Percentiles rank a stretch among this genome's conserved stretches.
phyloP scores from a whole-genome alignment of 2,888 invertebrate species.

The Luperina testacea region DNA sequence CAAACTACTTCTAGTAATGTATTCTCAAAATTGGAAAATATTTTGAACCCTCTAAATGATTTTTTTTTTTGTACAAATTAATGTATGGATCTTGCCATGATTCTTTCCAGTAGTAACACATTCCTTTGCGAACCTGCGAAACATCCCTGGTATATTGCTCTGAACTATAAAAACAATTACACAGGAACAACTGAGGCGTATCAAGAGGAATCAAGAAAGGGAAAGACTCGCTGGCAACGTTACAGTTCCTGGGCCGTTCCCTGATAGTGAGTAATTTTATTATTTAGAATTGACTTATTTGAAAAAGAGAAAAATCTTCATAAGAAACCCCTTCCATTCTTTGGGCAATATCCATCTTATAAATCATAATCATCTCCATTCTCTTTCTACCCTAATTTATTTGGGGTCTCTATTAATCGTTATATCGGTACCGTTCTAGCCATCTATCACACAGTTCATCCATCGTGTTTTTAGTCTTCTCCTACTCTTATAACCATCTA shows the following conservation, averaged over 20 bases:
- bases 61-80: no score
- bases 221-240: slow-evolving; percentile 92
- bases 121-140: neutral
- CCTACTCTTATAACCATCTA: neutral
- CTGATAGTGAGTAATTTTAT: slow-evolving; percentile 76
- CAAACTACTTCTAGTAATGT: no score
- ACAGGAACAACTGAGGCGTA: slow-evolving; percentile 96
- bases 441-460: neutral
- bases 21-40: no score
- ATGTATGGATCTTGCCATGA: no score
- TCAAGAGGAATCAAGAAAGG: slow-evolving; percentile 97
- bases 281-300: neutral
- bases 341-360: neutral
- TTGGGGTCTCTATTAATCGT: neutral
- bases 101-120: no score
- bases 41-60: no score
- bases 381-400: neutral
- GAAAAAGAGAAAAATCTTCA: neutral
- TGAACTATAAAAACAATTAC: neutral
- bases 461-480: neutral
- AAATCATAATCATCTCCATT: neutral
- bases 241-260: slow-evolving; percentile 77
- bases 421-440: neutral
- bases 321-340: neutral
- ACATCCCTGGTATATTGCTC: neutral